Base-by-base conservation (phyloP, 2,888 invertebrate genomes). In the Margaritifera margaritifera region DNA sequence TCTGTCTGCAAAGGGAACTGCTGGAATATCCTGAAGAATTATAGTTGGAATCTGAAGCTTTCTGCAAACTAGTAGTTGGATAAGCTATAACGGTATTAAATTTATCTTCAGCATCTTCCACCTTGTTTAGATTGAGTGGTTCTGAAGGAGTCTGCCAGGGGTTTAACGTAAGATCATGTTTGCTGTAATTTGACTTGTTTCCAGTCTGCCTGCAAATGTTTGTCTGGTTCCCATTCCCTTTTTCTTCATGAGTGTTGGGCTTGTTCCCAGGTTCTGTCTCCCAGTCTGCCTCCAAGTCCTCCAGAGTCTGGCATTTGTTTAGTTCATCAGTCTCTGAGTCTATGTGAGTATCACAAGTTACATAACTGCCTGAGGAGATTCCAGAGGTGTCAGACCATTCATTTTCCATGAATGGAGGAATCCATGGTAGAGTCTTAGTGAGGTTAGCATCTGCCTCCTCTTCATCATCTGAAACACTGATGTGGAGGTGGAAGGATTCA, bases 301-400 rank as follows among this genome's bases (percentile, higher is more conserved):
- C 42, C 20, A 64, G 61, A 50, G 57, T 42, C 18, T 20, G 52
- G 53, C n/a, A 59, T 4, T n/a, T n/a, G 18, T 57, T 52, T 22
- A 25, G 57, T 22, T 18, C 50, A n/a, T 24, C 53, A 6, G 11
- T 20, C 50, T 42, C 19, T 54, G 62, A 18, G 42, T 42, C 42
- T 64, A 73, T 73, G 63, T 72, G 66, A 53, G 69, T 76, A 62
- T 75, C 74, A 69, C 84, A 83, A 11, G 83, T 81, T 18, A 79
- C 69, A 71, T 74, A 82, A 42, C 80, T 80, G 58, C 79, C 79
- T 55, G 65, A 57, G 22, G 77, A 77, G 42, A 70, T 72, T 20
- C 61, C 65, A 8, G 74, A 71, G 6, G 27, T 51, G 15, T 62
- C 42, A 53, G 42, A 3, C 11, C 0, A 11, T 42, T 11, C 42